These are phyloP conservation scores for Ceratosolen solmsi DNA, from an alignment of 1,140 invertebrate genomes.

Conservation along the genomic window DNA sequence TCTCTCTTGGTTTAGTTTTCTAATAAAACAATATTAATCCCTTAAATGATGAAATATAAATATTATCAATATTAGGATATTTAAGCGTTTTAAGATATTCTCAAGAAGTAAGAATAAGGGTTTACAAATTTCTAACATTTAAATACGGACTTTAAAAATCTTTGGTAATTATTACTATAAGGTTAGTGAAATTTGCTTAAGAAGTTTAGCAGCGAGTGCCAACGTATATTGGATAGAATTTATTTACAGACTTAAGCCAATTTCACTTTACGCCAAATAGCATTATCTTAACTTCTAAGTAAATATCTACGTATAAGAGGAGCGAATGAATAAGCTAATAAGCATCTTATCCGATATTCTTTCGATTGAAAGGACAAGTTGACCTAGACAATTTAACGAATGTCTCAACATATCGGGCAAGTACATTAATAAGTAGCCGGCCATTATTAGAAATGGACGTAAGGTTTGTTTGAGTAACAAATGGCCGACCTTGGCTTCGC, in stretches of 20 bases:
- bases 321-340: neutral
- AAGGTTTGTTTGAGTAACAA: neutral
- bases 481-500: neutral
- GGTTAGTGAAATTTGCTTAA: neutral
- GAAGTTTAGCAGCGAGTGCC: neutral
- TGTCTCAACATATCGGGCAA: too few relatives aligned
- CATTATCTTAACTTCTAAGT: neutral
- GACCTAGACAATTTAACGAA: too few relatives aligned
- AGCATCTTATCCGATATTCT: neutral
- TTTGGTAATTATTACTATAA: neutral
- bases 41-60: too few relatives aligned
- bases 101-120: too few relatives aligned
- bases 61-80: too few relatives aligned
- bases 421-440: too few relatives aligned
- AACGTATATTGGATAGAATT: neutral
- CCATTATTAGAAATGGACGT: neutral
- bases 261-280: slow-evolving; percentile 4
- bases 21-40: too few relatives aligned
- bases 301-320: neutral
- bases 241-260: neutral
- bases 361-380: neutral
- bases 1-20: too few relatives aligned
- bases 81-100: too few relatives aligned
- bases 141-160: too few relatives aligned
- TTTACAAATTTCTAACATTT: too few relatives aligned